Conservation (phyloP, 2,888 invertebrate species). For the Catocala fraxini region DNA sequence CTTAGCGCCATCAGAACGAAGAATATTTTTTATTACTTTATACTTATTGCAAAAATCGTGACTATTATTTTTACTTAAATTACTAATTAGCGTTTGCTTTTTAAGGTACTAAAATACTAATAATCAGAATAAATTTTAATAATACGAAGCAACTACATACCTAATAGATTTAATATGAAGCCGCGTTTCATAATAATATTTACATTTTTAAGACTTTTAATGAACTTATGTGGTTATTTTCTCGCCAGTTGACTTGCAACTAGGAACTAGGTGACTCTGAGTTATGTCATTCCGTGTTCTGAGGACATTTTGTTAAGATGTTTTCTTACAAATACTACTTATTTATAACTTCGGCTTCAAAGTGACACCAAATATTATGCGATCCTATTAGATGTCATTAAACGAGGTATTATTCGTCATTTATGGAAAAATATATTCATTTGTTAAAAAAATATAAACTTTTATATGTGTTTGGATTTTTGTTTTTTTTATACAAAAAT, state of each 20-base stretch:
- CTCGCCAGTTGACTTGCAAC: conserved; percentile 23
- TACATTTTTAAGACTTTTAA: no score
- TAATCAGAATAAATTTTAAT: not conserved
- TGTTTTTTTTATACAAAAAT: conserved; percentile 57
- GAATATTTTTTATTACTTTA: conserved; percentile 5
- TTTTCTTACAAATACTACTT: conserved; percentile 8
- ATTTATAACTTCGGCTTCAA: not conserved
- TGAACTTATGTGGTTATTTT: not conserved
- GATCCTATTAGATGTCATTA: conserved; percentile 1
- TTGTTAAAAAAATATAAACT: conserved; percentile 39
- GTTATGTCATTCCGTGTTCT: conserved; percentile 14
- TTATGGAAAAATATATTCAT: conserved; percentile 47
- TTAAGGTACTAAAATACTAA: no score
- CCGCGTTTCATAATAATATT: no score
- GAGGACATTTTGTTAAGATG: not conserved
- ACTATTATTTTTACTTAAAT: conserved; percentile 5
- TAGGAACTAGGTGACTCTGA: conserved; percentile 67
- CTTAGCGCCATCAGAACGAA: conserved; percentile 18
- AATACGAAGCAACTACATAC: not conserved
- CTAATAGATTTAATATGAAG: no score
- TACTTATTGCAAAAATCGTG: conserved; percentile 20
- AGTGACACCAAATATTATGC: no score
- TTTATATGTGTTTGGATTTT: conserved; percentile 42
- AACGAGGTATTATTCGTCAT: conserved; percentile 21
- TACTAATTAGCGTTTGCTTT: not conserved